Evolutionary conservation across 2,888 invertebrate species (phyloP).

Genomic region (Plebejus argus): DNA sequence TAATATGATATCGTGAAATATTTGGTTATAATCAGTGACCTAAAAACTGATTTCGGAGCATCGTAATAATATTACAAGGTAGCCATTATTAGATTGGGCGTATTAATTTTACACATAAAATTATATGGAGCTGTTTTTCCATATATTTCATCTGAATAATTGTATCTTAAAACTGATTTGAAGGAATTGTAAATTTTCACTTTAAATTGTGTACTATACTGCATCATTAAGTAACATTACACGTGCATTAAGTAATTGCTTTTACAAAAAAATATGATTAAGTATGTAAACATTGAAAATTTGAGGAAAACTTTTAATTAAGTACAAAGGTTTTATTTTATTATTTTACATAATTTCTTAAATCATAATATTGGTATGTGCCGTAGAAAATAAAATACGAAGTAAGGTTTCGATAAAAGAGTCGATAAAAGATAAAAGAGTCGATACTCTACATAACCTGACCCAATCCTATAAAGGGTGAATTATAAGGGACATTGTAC

Average conservation of each 20-base stretch:
- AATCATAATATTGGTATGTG: neutral
- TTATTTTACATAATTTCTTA: too few species aligned
- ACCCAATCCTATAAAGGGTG: neutral
- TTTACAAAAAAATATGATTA: too few species aligned
- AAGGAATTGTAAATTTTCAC: neutral
- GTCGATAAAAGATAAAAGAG: too few species aligned
- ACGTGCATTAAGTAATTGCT: too few species aligned
- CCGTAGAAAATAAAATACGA: neutral
- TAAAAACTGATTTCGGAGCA: slow-evolving; percentile 5
- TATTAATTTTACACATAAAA: neutral
- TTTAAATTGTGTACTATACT: neutral
- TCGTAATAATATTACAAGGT: slow-evolving; percentile 14
- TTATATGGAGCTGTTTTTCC: neutral
- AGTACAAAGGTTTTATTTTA: too few species aligned
- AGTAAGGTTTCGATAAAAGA: too few species aligned
- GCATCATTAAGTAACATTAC: neutral
- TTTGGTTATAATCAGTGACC: slow-evolving; percentile 11
- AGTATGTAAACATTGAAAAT: neutral
- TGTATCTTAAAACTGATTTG: neutral
- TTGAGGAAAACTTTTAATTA: too few species aligned
- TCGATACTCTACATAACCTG: neutral
- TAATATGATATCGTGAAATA: slow-evolving; percentile 22
- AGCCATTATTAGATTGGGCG: neutral
- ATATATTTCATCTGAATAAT: neutral
- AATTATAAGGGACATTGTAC: neutral